phyloP scores from a whole-genome alignment of 1,140 invertebrate species.

The Bacillus rossius region DNA sequence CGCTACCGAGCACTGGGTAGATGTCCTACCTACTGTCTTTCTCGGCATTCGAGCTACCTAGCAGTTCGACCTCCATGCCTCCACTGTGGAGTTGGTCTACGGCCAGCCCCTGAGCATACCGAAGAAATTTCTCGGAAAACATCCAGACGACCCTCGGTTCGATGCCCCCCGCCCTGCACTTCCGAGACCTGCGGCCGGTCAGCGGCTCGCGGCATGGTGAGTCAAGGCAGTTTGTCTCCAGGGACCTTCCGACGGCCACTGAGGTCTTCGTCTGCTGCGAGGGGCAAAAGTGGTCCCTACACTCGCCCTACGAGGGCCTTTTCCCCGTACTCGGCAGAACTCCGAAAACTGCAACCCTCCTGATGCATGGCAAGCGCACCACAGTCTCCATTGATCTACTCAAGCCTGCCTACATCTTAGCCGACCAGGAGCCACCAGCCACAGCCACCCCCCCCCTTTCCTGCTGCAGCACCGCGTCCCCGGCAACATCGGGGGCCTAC shows the following conservation, averaged over 20 bases:
- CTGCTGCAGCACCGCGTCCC: no score
- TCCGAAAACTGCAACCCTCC: no score
- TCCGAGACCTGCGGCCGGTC: slow-evolving; percentile 21
- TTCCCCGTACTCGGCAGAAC: no score
- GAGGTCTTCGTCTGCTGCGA: slow-evolving; percentile 31
- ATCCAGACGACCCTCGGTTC: slow-evolving; percentile 12
- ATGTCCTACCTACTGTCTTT: slow-evolving; percentile 37
- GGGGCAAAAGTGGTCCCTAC: slow-evolving; percentile 18
- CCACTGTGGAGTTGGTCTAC: slow-evolving; percentile 35
- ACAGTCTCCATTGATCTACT: no score
- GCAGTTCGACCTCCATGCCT: slow-evolving; percentile 29
- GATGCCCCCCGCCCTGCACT: slow-evolving; percentile 16
- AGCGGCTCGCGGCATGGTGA: slow-evolving; percentile 8
- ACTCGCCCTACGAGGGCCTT: slow-evolving; percentile 30
- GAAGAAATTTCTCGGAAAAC: slow-evolving; percentile 30
- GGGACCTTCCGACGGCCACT: slow-evolving; percentile 21
- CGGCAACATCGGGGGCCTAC: no score
- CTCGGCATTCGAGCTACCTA: slow-evolving; percentile 34
- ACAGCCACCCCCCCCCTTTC: no score
- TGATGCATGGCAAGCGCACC: no score
- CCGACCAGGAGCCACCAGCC: no score
- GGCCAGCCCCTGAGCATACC: slow-evolving; percentile 34
- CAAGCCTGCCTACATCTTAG: no score
- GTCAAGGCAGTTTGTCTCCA: slow-evolving; percentile 9
- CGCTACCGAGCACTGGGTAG: slow-evolving; percentile 30